phyloP scores from a whole-genome alignment of 92 coral and sea anemone genomes.

The Desmophyllum pertusum region DNA sequence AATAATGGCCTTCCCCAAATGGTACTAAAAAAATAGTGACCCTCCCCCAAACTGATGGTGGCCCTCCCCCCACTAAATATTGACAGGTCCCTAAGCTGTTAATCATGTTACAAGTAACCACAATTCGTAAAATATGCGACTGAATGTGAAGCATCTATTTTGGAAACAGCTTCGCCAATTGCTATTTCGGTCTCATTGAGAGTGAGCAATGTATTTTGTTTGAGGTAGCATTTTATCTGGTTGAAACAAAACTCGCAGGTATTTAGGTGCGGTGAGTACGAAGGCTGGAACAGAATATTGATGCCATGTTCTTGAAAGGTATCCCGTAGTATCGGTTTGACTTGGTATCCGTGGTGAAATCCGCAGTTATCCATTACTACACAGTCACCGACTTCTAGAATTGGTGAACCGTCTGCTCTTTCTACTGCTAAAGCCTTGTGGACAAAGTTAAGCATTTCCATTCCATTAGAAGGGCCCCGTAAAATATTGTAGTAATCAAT shows the following conservation, averaged over 20 bases:
- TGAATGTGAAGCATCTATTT: slow-evolving; percentile 45
- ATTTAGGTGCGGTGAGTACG: slow-evolving; percentile 49
- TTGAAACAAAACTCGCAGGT: slow-evolving; percentile 48
- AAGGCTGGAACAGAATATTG: slow-evolving; percentile 30
- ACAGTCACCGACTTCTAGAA: slow-evolving; percentile 54
- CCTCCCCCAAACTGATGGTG: no score
- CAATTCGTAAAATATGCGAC: slow-evolving; percentile 52
- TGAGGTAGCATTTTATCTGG: slow-evolving; percentile 47
- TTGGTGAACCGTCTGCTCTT: slow-evolving; percentile 44
- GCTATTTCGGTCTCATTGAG: slow-evolving; percentile 51
- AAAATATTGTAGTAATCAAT: slow-evolving; percentile 40
- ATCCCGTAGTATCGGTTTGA: slow-evolving; percentile 43
- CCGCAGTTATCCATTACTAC: slow-evolving; percentile 65
- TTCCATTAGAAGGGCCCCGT: slow-evolving; percentile 50
- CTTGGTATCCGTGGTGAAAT: slow-evolving; percentile 53
- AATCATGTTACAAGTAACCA: slow-evolving; percentile 34
- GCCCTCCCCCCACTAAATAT: no score
- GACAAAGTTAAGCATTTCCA: slow-evolving; percentile 50
- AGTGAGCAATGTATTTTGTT: slow-evolving; percentile 47
- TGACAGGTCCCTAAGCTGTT: no score
- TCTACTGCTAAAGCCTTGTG: slow-evolving; percentile 48
- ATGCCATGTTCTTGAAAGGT: slow-evolving; percentile 25
- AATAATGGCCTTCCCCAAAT: no score
- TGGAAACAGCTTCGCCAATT: slow-evolving; percentile 32
- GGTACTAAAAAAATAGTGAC: no score